Evolutionary conservation across 2,113 vertebrate species (phyloP), one percentile per base, ranked within the genome.

Genomic region (Albula glossodonta): DNA sequence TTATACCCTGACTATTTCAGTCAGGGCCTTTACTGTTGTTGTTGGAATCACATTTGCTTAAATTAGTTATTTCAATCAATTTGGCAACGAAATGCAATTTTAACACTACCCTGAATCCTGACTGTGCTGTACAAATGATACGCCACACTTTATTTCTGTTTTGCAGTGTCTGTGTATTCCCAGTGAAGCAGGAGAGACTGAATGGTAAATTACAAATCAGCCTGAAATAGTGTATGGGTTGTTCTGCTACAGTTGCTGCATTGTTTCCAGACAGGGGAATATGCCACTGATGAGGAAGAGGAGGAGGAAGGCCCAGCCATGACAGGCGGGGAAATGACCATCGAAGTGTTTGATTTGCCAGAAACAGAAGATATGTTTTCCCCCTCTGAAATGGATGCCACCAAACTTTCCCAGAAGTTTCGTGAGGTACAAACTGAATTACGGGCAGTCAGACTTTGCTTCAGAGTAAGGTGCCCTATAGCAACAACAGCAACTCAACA

Each of bases 341-440:
- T 99, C 84, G 98, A 99, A 90, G 98, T 99, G 87, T 99, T 99
- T 0, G 98, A 99, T 90, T 94, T 99, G 86, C 98, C 98, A 2
- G 98, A 99, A 93, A 97, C 96, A 0, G 98, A 98, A 63, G 98
- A 99, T 84, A 95, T 97, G 94, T 96, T 99, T 93, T 99, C 97
- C 50, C 97, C 97, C 0, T 96, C 97, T 0, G 97, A 99, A 85
- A 88, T 98, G 90, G 98, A 99, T n/a, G 97, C 97, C 82, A 95
- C 89, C 91, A 99, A 98, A 93, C 96, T 99, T 81, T 97, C 97
- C 92, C 98, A 99, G 94, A 99, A 99, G 91, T 99, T 99, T 93
- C 96, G 97, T 95, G 97, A 99, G 97, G 98, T 99, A 93, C 94
- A 88, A 66, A 31, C 25, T 22, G 12, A 48, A 66, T 19, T 3